Evolutionary conservation across 2,888 invertebrate genomes (phyloP).

Genomic region (Pandemis corylana): DNA sequence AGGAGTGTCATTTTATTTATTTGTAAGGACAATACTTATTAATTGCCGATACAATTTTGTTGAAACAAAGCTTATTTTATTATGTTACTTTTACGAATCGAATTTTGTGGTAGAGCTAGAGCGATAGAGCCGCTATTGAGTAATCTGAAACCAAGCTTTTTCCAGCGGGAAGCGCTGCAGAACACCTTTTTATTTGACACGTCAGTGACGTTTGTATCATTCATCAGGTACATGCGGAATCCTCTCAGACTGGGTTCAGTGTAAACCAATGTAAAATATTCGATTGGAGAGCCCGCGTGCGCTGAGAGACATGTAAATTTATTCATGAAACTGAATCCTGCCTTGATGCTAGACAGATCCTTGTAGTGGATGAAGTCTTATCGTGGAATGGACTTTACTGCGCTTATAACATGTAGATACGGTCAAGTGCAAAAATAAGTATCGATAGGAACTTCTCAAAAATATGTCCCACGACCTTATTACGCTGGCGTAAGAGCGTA

Average conservation of each 20-base stretch:
- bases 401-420: conserved; percentile 16
- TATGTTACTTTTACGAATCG: no score
- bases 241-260: background rate
- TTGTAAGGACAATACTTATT: no score
- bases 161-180: background rate
- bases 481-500: no score
- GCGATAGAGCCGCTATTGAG: background rate
- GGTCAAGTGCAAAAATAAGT: no score
- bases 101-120: background rate
- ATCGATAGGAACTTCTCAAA: no score
- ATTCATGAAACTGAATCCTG: conserved; percentile 40
- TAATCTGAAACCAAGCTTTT: background rate
- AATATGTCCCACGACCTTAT: no score
- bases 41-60: no score
- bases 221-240: background rate
- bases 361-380: conserved; percentile 4
- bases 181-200: background rate
- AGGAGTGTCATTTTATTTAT: no score
- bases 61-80: no score
- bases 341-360: conserved; percentile 25
- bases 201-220: background rate
- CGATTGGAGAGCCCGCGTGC: conserved; percentile 34
- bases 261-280: conserved; percentile 35
- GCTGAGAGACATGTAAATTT: conserved; percentile 41
- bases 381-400: conserved; percentile 22